Base-by-base conservation (phyloP, 2,797 vertebrate species). In the Cyclura pinguis region DNA sequence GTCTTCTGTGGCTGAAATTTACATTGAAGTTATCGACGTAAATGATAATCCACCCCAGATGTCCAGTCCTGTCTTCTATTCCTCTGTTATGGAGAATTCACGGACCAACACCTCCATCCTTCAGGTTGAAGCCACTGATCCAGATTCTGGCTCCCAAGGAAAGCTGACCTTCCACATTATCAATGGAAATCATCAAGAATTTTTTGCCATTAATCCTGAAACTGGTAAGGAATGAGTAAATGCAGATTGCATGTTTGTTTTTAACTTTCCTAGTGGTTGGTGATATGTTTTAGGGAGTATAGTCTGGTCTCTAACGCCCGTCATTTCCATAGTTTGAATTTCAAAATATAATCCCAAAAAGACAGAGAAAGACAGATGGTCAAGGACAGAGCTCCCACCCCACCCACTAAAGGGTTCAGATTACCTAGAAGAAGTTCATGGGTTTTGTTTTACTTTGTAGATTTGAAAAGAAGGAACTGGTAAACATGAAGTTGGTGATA, bases 1-100 rank as follows among this genome's bases (percentile, higher is more conserved):
- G 76, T 95, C 97, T 67, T 98, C 98, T 76, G 97, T 98, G 95
- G 98, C 98, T 55, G 98, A 99, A 93, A 97, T 99, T 94, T 99
- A 97, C 95, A 96, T 99, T 89, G 98, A 99, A 93, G 98, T 99
- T 88, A 96, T 94, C 0, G 99, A 99, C 76, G 91, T 98, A 62
- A 99, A 99, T 32, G 99, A 99, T 94, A 99, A 99, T 84, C 97
- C 98, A 3, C 99, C 99, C 4, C 98, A 97, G 93, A 97, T 99
- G 91, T 98, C 98, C 74, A 98, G 97, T 93, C 98, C 98, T 0
- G 97, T 99, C 84, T 99, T 98, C 94, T 99, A 99, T 10, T 97
- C 98, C 0, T 97, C 98, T 0, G 96, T 99, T 89, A 96, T 84
- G 77, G 99, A 99, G 96, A 99, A 99, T 86, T 95, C 97, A 22